Conservation (phyloP, 1,140 invertebrate species). For the Epicauta chinensis region DNA sequence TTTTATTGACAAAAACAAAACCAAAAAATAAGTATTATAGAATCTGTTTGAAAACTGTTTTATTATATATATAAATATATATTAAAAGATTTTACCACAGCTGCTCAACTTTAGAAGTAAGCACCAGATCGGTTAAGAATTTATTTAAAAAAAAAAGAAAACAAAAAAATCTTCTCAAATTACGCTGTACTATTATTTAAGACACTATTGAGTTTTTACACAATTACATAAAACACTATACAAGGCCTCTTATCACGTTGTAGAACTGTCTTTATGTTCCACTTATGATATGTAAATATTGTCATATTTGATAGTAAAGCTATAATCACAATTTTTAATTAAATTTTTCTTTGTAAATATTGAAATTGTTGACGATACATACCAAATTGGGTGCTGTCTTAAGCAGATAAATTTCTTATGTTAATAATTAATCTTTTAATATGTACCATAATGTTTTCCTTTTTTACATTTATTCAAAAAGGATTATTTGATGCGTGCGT, state of each 20-base stretch:
- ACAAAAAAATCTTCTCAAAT: no score
- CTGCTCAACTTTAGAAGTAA: slow-evolving; percentile 31
- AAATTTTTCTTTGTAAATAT: slow-evolving; percentile 12
- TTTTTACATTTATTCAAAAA: slow-evolving; percentile 3
- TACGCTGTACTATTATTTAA: slow-evolving; percentile 27
- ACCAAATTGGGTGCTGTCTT: slow-evolving; percentile 11
- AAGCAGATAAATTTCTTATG: slow-evolving; percentile 12
- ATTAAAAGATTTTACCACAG: slow-evolving; percentile 24
- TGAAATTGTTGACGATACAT: slow-evolving; percentile 5
- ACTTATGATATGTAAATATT: slow-evolving; percentile 42
- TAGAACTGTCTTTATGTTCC: slow-evolving; percentile 26
- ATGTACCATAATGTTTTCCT: slow-evolving; percentile 9
- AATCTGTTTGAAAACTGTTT: background rate
- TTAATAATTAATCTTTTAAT: slow-evolving; percentile 13
- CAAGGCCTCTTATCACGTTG: slow-evolving; percentile 42
- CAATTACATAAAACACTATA: slow-evolving; percentile 26
- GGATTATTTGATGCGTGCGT: background rate
- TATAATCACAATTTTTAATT: slow-evolving; percentile 33
- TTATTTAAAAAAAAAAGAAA: slow-evolving; percentile 16
- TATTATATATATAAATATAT: background rate
- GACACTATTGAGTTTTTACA: slow-evolving; percentile 35
- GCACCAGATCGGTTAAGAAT: slow-evolving; percentile 32
- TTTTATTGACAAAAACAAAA: background rate
- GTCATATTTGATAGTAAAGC: slow-evolving; percentile 36
- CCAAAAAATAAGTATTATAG: background rate